These are phyloP conservation scores for Drosophila niveifrons DNA, from an alignment of 2,888 invertebrate genomes.

Conservation along the genomic window DNA sequence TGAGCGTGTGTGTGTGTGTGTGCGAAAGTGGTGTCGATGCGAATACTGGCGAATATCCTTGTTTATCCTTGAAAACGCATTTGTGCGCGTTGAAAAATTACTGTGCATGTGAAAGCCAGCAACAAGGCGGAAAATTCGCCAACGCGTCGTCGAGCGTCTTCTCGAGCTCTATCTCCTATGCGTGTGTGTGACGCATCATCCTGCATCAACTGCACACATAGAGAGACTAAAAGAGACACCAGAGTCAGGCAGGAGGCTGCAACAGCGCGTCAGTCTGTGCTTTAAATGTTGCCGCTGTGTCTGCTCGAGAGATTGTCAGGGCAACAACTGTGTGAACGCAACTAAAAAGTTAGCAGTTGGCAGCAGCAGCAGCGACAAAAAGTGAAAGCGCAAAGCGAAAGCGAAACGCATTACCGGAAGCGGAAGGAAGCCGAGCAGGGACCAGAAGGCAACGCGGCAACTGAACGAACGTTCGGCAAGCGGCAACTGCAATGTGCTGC, in stretches of 20 bases:
- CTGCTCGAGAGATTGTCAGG: conserved; percentile 38
- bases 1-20: conserved; percentile 1
- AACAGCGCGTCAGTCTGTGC: conserved; percentile 24
- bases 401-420: conserved; percentile 44
- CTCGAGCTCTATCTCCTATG: neutral
- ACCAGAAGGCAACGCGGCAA: conserved; percentile 24
- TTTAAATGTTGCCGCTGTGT: conserved; percentile 37
- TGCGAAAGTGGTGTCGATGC: conserved; percentile 1
- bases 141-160: conserved; percentile 31
- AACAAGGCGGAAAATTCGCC: conserved; percentile 51
- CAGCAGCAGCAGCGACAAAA: conserved; percentile 38
- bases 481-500: conserved; percentile 46
- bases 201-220: neutral
- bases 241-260: conserved; percentile 1
- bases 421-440: conserved; percentile 29
- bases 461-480: neutral
- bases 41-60: conserved; percentile 33
- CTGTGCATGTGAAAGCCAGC: conserved; percentile 47
- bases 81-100: conserved; percentile 45
- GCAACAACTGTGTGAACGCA: conserved; percentile 39
- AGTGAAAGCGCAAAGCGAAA: conserved; percentile 54
- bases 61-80: conserved; percentile 60
- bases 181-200: conserved; percentile 3
- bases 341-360: conserved; percentile 49
- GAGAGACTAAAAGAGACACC: neutral